These are phyloP conservation scores for Sycophila sp. DNA, from an alignment of 1,140 invertebrate species.

Conservation along the genomic window DNA sequence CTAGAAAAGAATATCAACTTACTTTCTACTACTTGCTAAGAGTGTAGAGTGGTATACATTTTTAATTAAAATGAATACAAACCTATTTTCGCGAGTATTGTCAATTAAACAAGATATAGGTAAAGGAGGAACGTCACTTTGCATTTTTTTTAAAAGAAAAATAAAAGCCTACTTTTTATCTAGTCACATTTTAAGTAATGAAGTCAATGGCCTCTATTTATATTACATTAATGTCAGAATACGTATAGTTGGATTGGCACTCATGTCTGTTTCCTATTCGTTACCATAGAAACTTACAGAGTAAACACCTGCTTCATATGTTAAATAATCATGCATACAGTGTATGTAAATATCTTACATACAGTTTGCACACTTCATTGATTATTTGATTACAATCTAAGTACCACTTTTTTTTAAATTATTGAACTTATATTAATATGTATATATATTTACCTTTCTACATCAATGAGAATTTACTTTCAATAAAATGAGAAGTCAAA, in stretches of 20 bases:
- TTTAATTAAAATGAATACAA: conserved; percentile 36
- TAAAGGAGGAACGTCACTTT: conserved; percentile 60
- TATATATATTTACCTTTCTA: too few species aligned
- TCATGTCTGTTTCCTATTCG: conserved; percentile 28
- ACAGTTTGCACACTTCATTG: conserved; percentile 3
- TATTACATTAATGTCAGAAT: conserved; percentile 4
- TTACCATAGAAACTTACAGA: conserved; percentile 21
- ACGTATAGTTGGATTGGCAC: conserved; percentile 25
- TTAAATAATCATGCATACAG: not conserved
- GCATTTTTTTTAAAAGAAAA: conserved; percentile 53
- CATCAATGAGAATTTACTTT: too few species aligned
- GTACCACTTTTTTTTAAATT: not conserved
- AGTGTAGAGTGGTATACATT: not conserved
- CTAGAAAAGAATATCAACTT: conserved; percentile 2
- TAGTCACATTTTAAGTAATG: conserved; percentile 30
- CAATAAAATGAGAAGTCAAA: not conserved
- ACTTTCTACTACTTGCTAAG: not conserved
- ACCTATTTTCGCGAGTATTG: conserved; percentile 54
- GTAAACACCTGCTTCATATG: conserved; percentile 15
- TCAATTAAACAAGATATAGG: conserved; percentile 57
- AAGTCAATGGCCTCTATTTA: conserved; percentile 9
- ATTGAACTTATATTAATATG: too few species aligned
- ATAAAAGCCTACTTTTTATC: conserved; percentile 22
- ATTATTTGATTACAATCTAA: conserved; percentile 27
- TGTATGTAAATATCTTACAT: not conserved